A percentile compares a stretch with the other conserved stretches of the same genome.
These are phyloP conservation scores for Zingel zingel DNA, from an alignment of 2,113 vertebrate species.

Conservation along the genomic window DNA sequence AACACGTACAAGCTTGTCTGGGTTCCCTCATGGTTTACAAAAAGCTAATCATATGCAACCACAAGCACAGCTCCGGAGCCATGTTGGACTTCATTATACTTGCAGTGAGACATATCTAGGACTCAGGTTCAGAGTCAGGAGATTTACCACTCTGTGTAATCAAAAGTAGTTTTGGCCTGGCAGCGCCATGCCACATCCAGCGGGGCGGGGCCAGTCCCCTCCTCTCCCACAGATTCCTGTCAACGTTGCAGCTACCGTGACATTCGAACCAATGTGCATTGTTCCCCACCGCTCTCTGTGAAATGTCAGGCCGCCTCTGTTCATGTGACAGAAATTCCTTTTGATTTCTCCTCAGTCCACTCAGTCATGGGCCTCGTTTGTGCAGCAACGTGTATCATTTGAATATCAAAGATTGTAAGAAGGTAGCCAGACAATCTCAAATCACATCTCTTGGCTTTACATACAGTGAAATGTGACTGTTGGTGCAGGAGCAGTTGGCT, in stretches of 20 bases:
- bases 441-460: slow-evolving; percentile 24
- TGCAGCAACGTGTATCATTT: slow-evolving; percentile 61
- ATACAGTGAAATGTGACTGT: slow-evolving; percentile 37
- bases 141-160: not conserved
- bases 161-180: slow-evolving; percentile 6
- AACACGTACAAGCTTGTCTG: not conserved
- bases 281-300: slow-evolving; percentile 41
- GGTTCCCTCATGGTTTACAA: not conserved
- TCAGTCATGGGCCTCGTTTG: slow-evolving; percentile 15
- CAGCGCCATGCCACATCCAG: slow-evolving; percentile 20
- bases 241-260: slow-evolving; percentile 46
- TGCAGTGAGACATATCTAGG: not conserved
- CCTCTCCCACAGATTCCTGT: slow-evolving; percentile 4
- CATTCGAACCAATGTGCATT: slow-evolving; percentile 67
- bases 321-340: slow-evolving; percentile 42
- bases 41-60: not conserved
- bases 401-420: slow-evolving; percentile 72
- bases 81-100: not conserved
- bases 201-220: not conserved
- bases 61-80: not conserved
- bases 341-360: slow-evolving; percentile 8
- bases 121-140: not conserved
- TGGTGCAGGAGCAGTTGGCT: slow-evolving; percentile 9
- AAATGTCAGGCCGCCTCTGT: slow-evolving; percentile 66
- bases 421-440: slow-evolving; percentile 42